Evolutionary conservation across 2,113 vertebrate species (phyloP).

Genomic region (Actinemys pallida): DNA sequence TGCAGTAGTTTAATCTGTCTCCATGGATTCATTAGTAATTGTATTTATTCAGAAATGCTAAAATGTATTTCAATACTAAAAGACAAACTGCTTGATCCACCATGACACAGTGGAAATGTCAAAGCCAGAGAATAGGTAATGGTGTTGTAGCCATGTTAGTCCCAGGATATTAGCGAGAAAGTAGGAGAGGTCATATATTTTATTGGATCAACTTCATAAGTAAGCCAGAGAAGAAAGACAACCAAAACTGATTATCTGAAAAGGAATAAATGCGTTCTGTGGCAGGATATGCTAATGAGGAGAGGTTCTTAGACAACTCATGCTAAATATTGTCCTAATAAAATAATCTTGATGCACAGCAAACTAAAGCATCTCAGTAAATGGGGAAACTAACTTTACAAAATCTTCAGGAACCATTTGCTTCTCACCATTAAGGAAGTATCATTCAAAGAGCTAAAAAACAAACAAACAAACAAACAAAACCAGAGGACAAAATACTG

Average conservation of each 20-base stretch:
- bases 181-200: neutral
- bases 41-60: neutral
- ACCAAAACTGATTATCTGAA: constrained; percentile 4
- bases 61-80: neutral
- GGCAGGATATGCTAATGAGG: neutral
- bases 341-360: neutral
- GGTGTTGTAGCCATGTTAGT: neutral
- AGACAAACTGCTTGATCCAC: neutral
- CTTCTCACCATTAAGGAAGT: neutral
- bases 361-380: neutral
- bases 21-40: neutral
- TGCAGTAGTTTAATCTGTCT: neutral
- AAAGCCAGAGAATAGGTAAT: neutral
- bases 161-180: neutral
- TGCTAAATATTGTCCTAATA: constrained; percentile 12
- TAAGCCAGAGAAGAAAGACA: neutral
- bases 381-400: neutral
- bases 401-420: neutral
- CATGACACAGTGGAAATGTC: neutral
- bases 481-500: neutral
- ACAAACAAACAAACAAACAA: neutral
- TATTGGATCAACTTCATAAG: neutral
- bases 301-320: neutral
- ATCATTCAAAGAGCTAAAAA: neutral
- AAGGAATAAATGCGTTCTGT: constrained; percentile 4